Conservation (phyloP, 2,888 invertebrate genomes). For the Amphiduros pacificus region DNA sequence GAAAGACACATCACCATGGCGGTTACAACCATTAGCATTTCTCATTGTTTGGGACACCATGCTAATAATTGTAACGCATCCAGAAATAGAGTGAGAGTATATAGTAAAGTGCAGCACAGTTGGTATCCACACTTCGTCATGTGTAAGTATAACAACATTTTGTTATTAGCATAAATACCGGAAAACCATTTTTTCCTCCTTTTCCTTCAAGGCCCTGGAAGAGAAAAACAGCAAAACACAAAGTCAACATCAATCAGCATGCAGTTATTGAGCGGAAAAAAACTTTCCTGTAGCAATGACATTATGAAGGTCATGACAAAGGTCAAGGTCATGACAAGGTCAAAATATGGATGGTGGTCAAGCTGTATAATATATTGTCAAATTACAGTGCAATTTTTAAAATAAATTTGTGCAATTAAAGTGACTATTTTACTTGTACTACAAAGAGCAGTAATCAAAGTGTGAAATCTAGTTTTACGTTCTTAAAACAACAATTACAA, state of each 20-base stretch:
- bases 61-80: constrained; percentile 12
- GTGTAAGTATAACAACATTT: background rate
- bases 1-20: background rate
- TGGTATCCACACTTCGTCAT: background rate
- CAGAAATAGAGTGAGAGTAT: background rate
- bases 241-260: constrained; percentile 8
- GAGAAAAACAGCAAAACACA: constrained; percentile 4
- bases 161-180: constrained; percentile 10
- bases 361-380: background rate
- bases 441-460: no score
- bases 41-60: background rate
- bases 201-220: constrained; percentile 18
- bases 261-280: background rate
- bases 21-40: constrained; percentile 13
- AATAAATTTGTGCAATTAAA: no score
- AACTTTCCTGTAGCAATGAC: no score
- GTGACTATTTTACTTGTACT: no score
- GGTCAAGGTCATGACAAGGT: no score
- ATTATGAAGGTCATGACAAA: no score
- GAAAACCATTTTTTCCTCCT: constrained; percentile 23
- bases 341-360: no score
- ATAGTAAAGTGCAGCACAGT: background rate
- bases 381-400: no score
- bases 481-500: no score
- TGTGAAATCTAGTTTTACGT: no score